phyloP scores from a whole-genome alignment of 2,888 invertebrate species.

The Troglohyphantes excavatus region DNA sequence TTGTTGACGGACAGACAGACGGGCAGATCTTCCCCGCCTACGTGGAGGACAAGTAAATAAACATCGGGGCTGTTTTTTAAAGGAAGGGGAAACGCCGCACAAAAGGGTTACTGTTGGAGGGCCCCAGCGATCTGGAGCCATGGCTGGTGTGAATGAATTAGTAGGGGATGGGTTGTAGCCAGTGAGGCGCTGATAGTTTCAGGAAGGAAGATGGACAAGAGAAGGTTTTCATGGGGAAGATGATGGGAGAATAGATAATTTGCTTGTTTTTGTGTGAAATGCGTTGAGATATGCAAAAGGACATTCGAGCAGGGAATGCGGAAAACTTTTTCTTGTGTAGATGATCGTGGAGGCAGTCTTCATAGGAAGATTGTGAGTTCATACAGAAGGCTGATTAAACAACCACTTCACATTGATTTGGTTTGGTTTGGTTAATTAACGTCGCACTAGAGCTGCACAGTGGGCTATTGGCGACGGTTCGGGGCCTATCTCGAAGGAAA shows the following conservation, averaged over 20 bases:
- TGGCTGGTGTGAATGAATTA: not conserved
- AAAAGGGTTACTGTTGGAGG: slow-evolving; percentile 42
- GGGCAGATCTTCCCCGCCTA: slow-evolving; percentile 12
- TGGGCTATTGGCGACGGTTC: no score
- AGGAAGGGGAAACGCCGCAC: not conserved
- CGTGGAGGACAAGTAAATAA: slow-evolving; percentile 37
- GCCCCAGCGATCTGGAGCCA: not conserved
- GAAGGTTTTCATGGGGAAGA: not conserved
- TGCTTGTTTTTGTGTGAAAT: slow-evolving; percentile 1
- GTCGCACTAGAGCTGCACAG: no score
- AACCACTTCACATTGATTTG: no score
- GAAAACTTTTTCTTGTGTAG: not conserved
- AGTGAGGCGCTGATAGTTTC: not conserved
- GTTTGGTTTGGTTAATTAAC: no score
- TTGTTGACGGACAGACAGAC: slow-evolving; percentile 26
- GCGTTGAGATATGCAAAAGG: not conserved
- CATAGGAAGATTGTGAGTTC: no score
- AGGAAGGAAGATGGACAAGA: not conserved
- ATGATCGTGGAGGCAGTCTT: no score
- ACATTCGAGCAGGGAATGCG: not conserved
- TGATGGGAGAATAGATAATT: not conserved
- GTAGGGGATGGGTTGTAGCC: not conserved
- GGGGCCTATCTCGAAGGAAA: no score
- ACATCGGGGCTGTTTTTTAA: not conserved
- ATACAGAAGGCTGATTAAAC: no score